Evolutionary conservation across 1,140 invertebrate genomes (phyloP), one percentile per base, ranked within the genome.

Genomic region (Saccostrea echinata): DNA sequence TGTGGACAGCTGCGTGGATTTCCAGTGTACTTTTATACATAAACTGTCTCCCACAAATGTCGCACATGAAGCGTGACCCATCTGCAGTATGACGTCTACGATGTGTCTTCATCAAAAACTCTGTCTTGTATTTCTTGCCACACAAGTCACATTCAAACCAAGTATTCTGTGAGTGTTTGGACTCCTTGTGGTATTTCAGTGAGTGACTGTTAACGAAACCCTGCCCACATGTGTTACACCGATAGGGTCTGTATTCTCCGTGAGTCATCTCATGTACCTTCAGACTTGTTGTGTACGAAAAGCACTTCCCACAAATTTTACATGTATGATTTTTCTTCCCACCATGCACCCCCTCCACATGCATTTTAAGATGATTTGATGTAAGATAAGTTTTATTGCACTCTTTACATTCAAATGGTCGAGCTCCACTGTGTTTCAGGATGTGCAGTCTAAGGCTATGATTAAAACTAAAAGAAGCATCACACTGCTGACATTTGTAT

Each of bases 241-340:
- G 96, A 94, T 97, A 97, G 0, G 97, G 97, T 90, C 97, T 97
- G 88, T 96, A 96, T 84, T 97, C 97, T 0, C 98, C 98, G 94
- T 99, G 97, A 3, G 97, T 97, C 94, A 97, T 97, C 91, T 97
- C 95, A 96, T 94, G 97, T 96, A 96, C 97, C 97, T 95, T 97
- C 96, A 96, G 96, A 94, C 98, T 98, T 92, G 98, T 98, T 93
- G 98, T 98, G 64, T 98, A 96, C 80, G 98, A 98, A 94, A 99
- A 99, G 93, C 97, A 97, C 80, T 97, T 97, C 30, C 90, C 91
- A 90, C 94, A 94, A 16, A 91, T 88, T 57, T 64, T 82, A 88
- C 94, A 94, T 11, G 81, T 68, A 81, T 92, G 93, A 53, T 90
- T 92, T 83, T 92, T 91, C 84, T 91, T 91, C 0, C 90, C 88